phyloP scores from a whole-genome alignment of 2,113 vertebrate genomes.

The Coryphaenoides rupestris region DNA sequence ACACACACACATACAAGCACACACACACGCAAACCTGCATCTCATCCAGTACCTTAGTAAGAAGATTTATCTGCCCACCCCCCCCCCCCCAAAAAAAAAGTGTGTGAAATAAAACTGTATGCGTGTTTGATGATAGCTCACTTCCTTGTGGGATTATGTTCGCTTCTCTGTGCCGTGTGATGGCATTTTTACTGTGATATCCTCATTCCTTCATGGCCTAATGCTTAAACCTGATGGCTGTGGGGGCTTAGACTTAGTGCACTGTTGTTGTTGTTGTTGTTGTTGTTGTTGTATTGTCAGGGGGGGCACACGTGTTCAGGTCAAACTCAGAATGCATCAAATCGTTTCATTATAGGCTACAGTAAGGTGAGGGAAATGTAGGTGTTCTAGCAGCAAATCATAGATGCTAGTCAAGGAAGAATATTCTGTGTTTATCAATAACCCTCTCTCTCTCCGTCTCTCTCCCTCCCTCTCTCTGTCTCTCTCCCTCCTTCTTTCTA shows the following conservation, averaged over 20 bases:
- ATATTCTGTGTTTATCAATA: too few species aligned
- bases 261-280: too few species aligned
- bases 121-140: constrained; percentile 56
- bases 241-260: neutral
- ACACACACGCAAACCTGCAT: constrained; percentile 35
- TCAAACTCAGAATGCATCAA: too few species aligned
- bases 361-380: too few species aligned
- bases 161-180: constrained; percentile 46
- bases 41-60: constrained; percentile 60
- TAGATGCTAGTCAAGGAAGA: too few species aligned
- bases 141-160: constrained; percentile 65
- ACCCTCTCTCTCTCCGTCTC: too few species aligned
- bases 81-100: constrained; percentile 52
- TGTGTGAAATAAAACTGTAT: constrained; percentile 48
- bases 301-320: too few species aligned
- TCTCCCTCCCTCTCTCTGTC: neutral
- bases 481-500: too few species aligned
- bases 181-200: constrained; percentile 55
- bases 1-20: too few species aligned
- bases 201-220: constrained; percentile 55
- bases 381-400: too few species aligned
- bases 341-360: too few species aligned
- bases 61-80: constrained; percentile 66
- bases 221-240: constrained; percentile 44
- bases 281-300: too few species aligned